Conservation (phyloP, 2,888 invertebrate genomes). For the Lissonota sp. region DNA sequence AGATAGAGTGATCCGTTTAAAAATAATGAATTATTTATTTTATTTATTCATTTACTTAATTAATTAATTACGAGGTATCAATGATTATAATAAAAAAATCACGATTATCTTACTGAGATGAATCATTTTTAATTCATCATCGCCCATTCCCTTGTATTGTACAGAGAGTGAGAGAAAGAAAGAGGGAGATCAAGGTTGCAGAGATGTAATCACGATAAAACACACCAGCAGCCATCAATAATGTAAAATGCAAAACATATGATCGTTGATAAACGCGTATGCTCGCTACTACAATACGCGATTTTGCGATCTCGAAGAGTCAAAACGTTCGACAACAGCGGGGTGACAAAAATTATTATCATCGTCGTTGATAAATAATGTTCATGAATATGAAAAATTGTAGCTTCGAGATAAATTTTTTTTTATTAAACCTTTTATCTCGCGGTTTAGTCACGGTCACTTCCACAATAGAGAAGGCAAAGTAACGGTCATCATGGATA, state of each 20-base stretch:
- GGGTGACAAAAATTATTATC: background rate
- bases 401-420: background rate
- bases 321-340: background rate
- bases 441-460: background rate
- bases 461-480: background rate
- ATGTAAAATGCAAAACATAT: conserved; percentile 39
- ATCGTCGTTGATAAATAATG: background rate
- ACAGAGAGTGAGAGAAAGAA: background rate
- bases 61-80: conserved; percentile 59
- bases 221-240: background rate
- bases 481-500: background rate
- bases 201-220: conserved; percentile 37
- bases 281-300: background rate
- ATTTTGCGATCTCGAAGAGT: background rate
- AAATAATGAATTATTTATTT: no score
- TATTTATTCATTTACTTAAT: no score
- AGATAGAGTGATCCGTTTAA: no score
- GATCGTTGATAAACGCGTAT: background rate
- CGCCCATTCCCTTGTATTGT: conserved; percentile 11
- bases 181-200: conserved; percentile 37
- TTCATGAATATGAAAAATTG: background rate
- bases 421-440: background rate
- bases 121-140: conserved; percentile 57
- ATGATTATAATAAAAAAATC: conserved; percentile 58
- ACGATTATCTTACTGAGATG: conserved; percentile 50